These are phyloP conservation scores for Ctenomys sociabilis DNA, from an alignment of 2,113 vertebrate genomes.

Conservation along the genomic window DNA sequence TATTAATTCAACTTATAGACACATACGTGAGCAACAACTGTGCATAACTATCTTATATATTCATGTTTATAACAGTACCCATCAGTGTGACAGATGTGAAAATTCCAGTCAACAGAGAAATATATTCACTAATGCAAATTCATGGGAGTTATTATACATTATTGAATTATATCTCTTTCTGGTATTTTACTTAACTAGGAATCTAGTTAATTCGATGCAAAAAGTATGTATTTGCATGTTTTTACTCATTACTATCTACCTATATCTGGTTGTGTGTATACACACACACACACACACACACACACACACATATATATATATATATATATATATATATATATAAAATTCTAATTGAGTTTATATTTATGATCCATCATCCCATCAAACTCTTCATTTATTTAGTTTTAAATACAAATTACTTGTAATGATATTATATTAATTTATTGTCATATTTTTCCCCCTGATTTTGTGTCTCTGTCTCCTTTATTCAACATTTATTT, in stretches of 20 bases:
- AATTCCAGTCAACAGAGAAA: not conserved
- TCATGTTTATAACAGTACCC: not conserved
- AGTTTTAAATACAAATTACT: not conserved
- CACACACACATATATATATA: no score
- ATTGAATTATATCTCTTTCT: not conserved
- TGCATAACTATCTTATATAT: not conserved
- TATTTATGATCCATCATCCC: not conserved
- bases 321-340: no score
- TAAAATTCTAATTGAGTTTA: not conserved
- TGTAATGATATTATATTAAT: not conserved
- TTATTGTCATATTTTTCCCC: not conserved
- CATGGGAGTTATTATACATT: not conserved
- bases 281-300: no score
- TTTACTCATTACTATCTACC: not conserved
- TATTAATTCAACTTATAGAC: not conserved
- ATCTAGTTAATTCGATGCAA: no score
- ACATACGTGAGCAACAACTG: not conserved
- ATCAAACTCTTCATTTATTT: not conserved
- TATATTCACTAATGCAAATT: not conserved
- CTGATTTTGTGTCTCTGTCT: not conserved
- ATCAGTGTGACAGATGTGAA: not conserved
- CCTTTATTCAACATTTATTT: not conserved
- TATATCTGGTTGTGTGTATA: not conserved
- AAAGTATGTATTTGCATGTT: not conserved
- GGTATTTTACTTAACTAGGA: not conserved